Base-by-base conservation (phyloP, 2,113 vertebrate species). In the Bujurquina vittata region DNA sequence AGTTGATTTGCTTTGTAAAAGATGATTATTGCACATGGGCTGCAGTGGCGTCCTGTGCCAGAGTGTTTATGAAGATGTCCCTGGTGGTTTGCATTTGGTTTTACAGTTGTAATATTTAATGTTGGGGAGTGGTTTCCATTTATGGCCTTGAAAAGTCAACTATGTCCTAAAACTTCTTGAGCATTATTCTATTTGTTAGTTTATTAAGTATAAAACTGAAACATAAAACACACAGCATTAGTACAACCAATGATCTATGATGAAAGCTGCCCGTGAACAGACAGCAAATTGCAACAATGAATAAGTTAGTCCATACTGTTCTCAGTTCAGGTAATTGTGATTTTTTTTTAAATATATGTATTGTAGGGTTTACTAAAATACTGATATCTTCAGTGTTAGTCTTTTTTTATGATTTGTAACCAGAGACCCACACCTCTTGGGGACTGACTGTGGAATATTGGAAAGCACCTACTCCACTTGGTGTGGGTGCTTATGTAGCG, bases 1-100 rank as follows among this genome's bases (percentile, higher is more conserved):
- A 63, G 79, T 69, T 80, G 1, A 84, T 90, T 91, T 87, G 86
- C 22, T 83, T 86, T 86, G 75, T 88, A 79, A 88, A 26, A 91
- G 43, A 46, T 7, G 33, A 35, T 81, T 77, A 54, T 58, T 65
- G 81, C 65, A 58, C 55, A 5, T 54, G 10, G 17, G 20, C 60
- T n/a, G 7, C 40, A 57, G 4, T 14, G 67, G 37, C 56, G 63
- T 83, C 23, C 56, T n/a, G 31, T n/a, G 58, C 40, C 33, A 62
- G 79, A 26, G 5, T 84, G 63, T 77, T 89, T 81, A 75, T 59
- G 54, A 43, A 74, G 67, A 54, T n/a, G 33, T 31, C n/a, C n/a
- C 43, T 46, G 43, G 23, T 17, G 81, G 52, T 87, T 90, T 83
- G 37, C 69, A 83, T 90, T 80, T 79, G 58, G 61, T 81, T 81